Conservation (phyloP, 2,888 invertebrate genomes). For the Mythimna albipuncta region DNA sequence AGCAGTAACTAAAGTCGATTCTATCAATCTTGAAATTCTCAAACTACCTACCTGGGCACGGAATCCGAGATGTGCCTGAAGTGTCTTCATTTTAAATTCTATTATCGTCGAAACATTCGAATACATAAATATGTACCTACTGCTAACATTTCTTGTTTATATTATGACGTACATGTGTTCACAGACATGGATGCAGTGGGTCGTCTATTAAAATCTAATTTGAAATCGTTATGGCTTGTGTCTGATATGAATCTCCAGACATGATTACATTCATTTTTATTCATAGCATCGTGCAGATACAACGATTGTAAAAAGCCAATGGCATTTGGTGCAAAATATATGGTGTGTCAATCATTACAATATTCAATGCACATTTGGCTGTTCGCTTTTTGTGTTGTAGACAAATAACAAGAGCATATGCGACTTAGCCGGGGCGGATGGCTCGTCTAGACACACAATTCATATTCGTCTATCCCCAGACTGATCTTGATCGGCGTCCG, state of each 20-base stretch:
- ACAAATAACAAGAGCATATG: conserved; percentile 72
- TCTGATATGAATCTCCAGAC: conserved; percentile 77
- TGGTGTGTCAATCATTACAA: conserved; percentile 73
- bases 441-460: conserved; percentile 83
- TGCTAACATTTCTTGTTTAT: conserved; percentile 48
- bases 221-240: conserved; percentile 68
- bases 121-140: conserved; percentile 44
- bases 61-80: conserved; percentile 40
- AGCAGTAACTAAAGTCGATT: conserved; percentile 14
- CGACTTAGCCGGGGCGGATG: conserved; percentile 76
- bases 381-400: conserved; percentile 68
- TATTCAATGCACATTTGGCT: conserved; percentile 79
- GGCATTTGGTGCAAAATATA: conserved; percentile 73
- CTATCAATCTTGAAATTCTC: conserved; percentile 16
- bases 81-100: conserved; percentile 60
- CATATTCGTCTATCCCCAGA: conserved; percentile 81
- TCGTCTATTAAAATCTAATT: conserved; percentile 69
- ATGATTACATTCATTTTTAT: conserved; percentile 77
- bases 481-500: conserved; percentile 76
- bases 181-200: conserved; percentile 59
- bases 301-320: conserved; percentile 70
- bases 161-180: conserved; percentile 40
- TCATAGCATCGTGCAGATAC: conserved; percentile 72
- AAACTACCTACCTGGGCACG: conserved; percentile 34
- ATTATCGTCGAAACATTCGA: conserved; percentile 59